Evolutionary conservation across 2,797 vertebrate genomes (phyloP), one percentile per base, ranked within the genome.

Genomic region (Enteromius paludinosus): DNA sequence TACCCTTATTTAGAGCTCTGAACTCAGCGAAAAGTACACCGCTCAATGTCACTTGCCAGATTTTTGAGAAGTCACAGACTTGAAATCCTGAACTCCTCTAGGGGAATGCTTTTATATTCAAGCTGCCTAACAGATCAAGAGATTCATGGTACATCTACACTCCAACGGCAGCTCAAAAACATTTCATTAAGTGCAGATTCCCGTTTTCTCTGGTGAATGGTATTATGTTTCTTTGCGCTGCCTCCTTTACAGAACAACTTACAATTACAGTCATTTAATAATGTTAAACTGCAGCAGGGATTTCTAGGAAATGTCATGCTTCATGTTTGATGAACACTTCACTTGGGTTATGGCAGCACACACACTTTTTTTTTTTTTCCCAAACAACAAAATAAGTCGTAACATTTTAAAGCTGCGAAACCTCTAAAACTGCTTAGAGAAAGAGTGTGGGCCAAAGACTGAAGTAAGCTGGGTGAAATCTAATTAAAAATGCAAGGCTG

Each of bases 401-500:
- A 43, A 59, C 33, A 75, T 23, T 28, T 25, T 18, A 62, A 28
- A 14, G 61, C 59, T 62, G 15, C 28, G 17, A 62, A 62, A 61
- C 4, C 33, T 25, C 12, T 14, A 41, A 35, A 74, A 38, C 56
- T 25, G 65, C 68, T 78, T 5, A 5, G 28, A 54, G 15, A 30
- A 49, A 14, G 14, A 61, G 30, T 15, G 25, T 23, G 47, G 47
- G 23, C 4, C 17, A 18, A 54, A 81, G 15, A 49, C 47, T 62
- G 15, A 62, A 30, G 59, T 30, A 30, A 30, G 59, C 28, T 4
- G 47, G 38, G 54, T 43, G 9, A 78, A 45, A 66, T 33, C 43
- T 38, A 70, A 80, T 86, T 84, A 68, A 84, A 79, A 83, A 86
- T 84, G 33, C 75, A 86, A 78, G 68, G 17, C 73, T 79, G 82